Evolutionary conservation across 2,113 vertebrate genomes (phyloP).

Genomic region (Chionomys nivalis): DNA sequence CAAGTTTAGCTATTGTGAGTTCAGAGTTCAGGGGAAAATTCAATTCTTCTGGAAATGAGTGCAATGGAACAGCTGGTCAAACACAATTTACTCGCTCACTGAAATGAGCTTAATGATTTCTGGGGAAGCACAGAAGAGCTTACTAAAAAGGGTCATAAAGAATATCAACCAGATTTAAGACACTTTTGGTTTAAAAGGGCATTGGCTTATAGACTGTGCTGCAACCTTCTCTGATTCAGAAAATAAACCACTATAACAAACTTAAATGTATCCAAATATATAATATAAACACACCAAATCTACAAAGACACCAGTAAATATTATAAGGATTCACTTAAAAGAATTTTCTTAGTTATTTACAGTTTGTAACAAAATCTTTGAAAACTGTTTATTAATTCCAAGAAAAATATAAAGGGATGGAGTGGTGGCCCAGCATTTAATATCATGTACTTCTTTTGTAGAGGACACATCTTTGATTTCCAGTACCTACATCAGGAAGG

Average conservation of each 20-base stretch:
- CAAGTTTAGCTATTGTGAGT: conserved; percentile 72
- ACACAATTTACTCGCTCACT: conserved; percentile 76
- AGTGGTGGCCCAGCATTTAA: not conserved
- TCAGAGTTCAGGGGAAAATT: conserved; percentile 80
- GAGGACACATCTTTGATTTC: not conserved
- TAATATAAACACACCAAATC: not conserved
- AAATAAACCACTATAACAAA: not conserved
- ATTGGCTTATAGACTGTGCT: not conserved
- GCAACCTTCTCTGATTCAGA: not conserved
- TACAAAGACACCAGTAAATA: not conserved
- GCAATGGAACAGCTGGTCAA: conserved; percentile 79
- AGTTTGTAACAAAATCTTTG: not conserved
- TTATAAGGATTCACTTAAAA: not conserved
- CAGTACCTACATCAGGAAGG: not conserved
- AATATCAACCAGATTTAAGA: conserved; percentile 60
- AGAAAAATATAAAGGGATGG: not conserved
- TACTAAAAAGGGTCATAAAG: conserved; percentile 67
- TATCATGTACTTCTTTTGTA: not conserved
- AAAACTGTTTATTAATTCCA: not conserved
- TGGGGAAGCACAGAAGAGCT: not conserved
- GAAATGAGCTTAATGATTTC: conserved; percentile 78
- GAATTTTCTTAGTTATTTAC: not conserved
- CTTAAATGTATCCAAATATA: not conserved
- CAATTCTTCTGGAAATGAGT: conserved; percentile 81
- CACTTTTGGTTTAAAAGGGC: conserved; percentile 43